Evolutionary conservation across 2,113 vertebrate genomes (phyloP).

Genomic region (Tauraco erythrolophus): DNA sequence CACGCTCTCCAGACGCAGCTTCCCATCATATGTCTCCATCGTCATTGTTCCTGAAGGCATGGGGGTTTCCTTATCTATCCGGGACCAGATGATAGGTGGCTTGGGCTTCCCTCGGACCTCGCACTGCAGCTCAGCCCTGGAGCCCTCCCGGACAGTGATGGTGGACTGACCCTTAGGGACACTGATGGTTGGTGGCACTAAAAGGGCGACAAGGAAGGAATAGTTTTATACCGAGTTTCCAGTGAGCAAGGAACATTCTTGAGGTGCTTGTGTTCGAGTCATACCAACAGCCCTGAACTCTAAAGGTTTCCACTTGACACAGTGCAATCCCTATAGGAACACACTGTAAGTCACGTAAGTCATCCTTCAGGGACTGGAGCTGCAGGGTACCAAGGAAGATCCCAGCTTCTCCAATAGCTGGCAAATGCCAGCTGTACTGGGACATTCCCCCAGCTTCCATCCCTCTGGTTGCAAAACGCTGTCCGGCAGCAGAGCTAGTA

Average conservation of each 20-base stretch:
- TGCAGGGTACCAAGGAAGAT: background rate
- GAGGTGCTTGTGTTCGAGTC: background rate
- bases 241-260: background rate
- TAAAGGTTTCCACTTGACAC: background rate
- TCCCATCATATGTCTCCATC: slow-evolving; percentile 88
- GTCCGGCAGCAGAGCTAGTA: background rate
- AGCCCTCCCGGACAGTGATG: slow-evolving; percentile 89
- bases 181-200: slow-evolving; percentile 90
- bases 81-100: slow-evolving; percentile 93
- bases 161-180: slow-evolving; percentile 86
- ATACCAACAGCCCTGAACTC: background rate
- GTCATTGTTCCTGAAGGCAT: slow-evolving; percentile 84
- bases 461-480: background rate
- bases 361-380: background rate
- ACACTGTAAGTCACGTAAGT: background rate
- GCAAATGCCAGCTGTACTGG: background rate
- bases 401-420: background rate
- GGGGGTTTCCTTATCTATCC: slow-evolving; percentile 88
- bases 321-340: background rate
- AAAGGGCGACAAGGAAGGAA: background rate
- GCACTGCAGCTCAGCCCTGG: slow-evolving; percentile 87
- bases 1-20: slow-evolving; percentile 85
- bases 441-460: background rate
- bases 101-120: slow-evolving; percentile 92
- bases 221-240: background rate